A percentile compares a stretch with the other conserved stretches of the same genome.
Evolutionary conservation across 2,797 vertebrate species (phyloP).

Genomic region (Trematomus bernacchii): DNA sequence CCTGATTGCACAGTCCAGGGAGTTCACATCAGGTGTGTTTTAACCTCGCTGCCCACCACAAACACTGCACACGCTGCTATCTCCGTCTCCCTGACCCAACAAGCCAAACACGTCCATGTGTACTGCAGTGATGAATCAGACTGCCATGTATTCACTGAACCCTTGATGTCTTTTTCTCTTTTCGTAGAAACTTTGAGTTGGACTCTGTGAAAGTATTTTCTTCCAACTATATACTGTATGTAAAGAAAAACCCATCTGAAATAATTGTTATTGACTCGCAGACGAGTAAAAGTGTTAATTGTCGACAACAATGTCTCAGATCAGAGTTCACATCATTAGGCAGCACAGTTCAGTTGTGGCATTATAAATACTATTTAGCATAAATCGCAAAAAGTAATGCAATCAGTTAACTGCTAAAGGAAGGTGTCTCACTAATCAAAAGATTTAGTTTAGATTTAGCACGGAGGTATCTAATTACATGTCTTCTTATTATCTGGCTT

Average conservation of each 20-base stretch:
- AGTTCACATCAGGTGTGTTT: slow-evolving; percentile 83
- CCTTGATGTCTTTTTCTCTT: slow-evolving; percentile 17
- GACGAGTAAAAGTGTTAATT: slow-evolving; percentile 1
- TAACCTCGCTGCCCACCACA: slow-evolving; percentile 59
- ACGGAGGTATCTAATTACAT: slow-evolving; percentile 48
- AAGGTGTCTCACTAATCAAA: slow-evolving; percentile 18
- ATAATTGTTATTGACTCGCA: not conserved
- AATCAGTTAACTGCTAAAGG: slow-evolving; percentile 34
- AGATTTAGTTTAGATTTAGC: slow-evolving; percentile 13
- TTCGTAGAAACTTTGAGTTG: slow-evolving; percentile 1
- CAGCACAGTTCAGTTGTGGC: not conserved
- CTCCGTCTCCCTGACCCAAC: slow-evolving; percentile 61
- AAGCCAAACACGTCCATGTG: slow-evolving; percentile 48
- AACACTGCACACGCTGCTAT: slow-evolving; percentile 32
- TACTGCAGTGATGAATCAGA: slow-evolving; percentile 35
- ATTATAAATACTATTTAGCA: slow-evolving; percentile 16
- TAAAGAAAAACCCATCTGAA: not conserved
- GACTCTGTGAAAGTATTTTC: slow-evolving; percentile 8
- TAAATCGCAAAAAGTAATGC: slow-evolving; percentile 36
- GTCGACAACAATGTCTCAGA: not conserved
- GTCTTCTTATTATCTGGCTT: slow-evolving; percentile 43
- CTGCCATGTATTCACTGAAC: slow-evolving; percentile 3
- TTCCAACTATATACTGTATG: not conserved
- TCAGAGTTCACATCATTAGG: not conserved
- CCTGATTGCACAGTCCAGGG: slow-evolving; percentile 77